phyloP scores from a whole-genome alignment of 2,113 vertebrate genomes.

The Ursus arctos region DNA sequence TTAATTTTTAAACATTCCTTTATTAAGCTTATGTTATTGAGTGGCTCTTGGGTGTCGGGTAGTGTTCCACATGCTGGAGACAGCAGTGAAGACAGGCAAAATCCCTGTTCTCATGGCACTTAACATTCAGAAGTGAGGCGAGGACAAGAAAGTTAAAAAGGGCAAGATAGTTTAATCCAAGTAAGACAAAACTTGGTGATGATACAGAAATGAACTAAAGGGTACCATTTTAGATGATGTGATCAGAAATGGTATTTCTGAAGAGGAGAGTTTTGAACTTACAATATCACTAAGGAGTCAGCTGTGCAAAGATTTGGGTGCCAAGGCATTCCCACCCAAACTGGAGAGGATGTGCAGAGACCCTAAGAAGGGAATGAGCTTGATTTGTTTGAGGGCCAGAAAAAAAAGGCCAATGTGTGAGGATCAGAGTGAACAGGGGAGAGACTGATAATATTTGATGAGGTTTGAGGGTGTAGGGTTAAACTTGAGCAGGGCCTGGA shows the following conservation, averaged over 20 bases:
- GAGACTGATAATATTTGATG: neutral
- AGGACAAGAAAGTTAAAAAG: neutral
- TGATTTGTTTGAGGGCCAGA: neutral
- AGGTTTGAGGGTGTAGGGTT: neutral
- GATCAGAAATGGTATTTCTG: slow-evolving; percentile 22
- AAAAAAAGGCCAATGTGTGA: neutral
- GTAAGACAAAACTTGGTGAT: neutral
- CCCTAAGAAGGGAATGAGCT: neutral
- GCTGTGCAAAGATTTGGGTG: neutral
- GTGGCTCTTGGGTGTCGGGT: neutral
- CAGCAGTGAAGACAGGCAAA: neutral
- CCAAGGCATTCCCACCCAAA: neutral
- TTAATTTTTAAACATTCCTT: neutral
- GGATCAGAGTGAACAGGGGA: neutral
- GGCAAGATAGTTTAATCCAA: neutral
- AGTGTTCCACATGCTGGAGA: neutral
- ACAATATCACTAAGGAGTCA: neutral
- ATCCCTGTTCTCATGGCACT: neutral
- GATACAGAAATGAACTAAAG: neutral
- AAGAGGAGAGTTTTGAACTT: slow-evolving; percentile 38
- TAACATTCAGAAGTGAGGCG: neutral
- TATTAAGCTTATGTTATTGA: neutral
- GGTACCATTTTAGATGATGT: neutral
- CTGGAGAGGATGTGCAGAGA: neutral
- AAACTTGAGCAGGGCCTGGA: neutral